A percentile compares a stretch with the other conserved stretches of the same genome.
phyloP scores from a whole-genome alignment of 2,113 vertebrate species.

The Nesogale talazaci region DNA sequence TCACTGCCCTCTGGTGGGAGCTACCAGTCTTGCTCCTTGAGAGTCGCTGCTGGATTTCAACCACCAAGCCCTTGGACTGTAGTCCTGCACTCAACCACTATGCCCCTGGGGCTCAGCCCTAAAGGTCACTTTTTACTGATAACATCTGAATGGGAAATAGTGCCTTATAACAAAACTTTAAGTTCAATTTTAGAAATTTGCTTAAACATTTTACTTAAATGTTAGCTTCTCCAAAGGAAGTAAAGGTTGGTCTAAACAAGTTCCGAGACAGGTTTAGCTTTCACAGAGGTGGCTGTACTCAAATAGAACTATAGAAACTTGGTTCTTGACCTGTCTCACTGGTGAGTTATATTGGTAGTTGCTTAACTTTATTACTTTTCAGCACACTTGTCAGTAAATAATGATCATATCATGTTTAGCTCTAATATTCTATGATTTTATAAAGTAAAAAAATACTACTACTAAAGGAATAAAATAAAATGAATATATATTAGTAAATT shows the following conservation, averaged over 20 bases:
- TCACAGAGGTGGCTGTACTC: background rate
- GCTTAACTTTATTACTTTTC: background rate
- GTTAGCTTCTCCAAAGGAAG: slow-evolving; percentile 45
- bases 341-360: background rate
- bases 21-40: too few species aligned
- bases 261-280: background rate
- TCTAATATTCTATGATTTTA: slow-evolving; percentile 30
- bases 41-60: too few species aligned
- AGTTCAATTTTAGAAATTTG: slow-evolving; percentile 66
- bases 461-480: background rate
- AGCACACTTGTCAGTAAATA: slow-evolving; percentile 12
- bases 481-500: background rate
- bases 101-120: too few species aligned
- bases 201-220: slow-evolving; percentile 53
- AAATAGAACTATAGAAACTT: background rate
- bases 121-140: slow-evolving; percentile 55
- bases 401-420: background rate
- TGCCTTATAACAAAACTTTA: slow-evolving; percentile 52
- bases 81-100: too few species aligned
- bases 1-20: too few species aligned
- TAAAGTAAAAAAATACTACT: background rate
- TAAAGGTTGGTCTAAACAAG: background rate
- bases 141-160: slow-evolving; percentile 27
- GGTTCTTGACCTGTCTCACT: background rate
- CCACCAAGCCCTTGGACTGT: too few species aligned